Evolutionary conservation across 2,888 invertebrate species (phyloP).

Genomic region (Poecilobothrus nobilitatus): DNA sequence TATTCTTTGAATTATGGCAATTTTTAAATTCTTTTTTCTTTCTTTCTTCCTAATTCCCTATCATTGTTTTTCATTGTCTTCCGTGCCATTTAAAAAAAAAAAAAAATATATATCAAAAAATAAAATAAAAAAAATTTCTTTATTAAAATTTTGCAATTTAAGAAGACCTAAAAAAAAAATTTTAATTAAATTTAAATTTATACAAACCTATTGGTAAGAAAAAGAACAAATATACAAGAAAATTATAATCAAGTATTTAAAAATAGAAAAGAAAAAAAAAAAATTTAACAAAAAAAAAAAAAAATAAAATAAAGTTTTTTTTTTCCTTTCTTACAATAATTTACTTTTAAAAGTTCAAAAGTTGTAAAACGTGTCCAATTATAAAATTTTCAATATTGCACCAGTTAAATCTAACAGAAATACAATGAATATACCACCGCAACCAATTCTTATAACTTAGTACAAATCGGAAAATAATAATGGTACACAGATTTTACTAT

Average conservation of each 20-base stretch:
- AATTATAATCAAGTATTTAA: neutral
- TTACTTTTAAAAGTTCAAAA: neutral
- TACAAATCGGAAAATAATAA: no score
- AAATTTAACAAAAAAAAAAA: neutral
- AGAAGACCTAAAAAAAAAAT: neutral
- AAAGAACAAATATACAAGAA: neutral
- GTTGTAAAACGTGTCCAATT: slow-evolving; percentile 4
- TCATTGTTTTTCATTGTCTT: no score
- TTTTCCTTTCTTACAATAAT: neutral
- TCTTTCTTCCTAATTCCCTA: no score
- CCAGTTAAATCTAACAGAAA: neutral
- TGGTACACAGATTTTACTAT: no score
- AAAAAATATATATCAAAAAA: no score
- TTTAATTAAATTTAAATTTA: neutral
- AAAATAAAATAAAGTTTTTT: neutral
- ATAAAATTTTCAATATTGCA: neutral
- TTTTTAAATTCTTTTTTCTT: no score
- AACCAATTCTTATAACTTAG: no score
- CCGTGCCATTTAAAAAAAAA: no score
- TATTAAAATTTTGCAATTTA: neutral
- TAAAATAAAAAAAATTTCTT: no score
- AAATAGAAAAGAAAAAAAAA: neutral
- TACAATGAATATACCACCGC: neutral
- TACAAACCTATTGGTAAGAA: neutral
- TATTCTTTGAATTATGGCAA: no score